A percentile compares a stretch with the other conserved stretches of the same genome.
These are phyloP conservation scores for Arion vulgaris DNA, from an alignment of 1,140 invertebrate species.

Conservation along the genomic window DNA sequence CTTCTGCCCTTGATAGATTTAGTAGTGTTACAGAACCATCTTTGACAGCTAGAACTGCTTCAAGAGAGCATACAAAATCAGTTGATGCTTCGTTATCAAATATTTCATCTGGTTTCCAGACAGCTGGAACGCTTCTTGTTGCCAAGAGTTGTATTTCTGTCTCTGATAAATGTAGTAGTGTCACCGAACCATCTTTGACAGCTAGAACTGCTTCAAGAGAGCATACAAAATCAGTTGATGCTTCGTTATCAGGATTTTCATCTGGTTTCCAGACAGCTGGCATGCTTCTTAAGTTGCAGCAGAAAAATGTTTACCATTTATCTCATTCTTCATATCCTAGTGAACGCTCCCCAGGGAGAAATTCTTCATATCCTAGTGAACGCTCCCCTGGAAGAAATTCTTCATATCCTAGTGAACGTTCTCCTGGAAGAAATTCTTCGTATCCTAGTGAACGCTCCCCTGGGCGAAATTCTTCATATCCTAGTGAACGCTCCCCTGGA, in stretches of 20 bases:
- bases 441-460: too few species aligned
- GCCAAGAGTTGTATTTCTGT: neutral
- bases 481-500: neutral
- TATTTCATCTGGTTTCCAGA: neutral
- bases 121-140: neutral
- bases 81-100: neutral
- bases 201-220: neutral
- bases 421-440: too few species aligned
- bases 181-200: neutral
- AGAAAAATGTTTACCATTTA: neutral
- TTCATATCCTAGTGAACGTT: too few species aligned
- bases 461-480: too few species aligned
- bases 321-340: too few species aligned
- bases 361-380: too few species aligned
- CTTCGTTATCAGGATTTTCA: neutral
- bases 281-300: neutral
- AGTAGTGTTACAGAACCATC: neutral
- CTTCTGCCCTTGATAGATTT: neutral
- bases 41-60: neutral
- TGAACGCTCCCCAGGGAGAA: too few species aligned
- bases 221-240: neutral
- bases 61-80: neutral
- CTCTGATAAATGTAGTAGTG: neutral
- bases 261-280: constrained; percentile 1
- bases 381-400: too few species aligned